Evolutionary conservation across 1,140 invertebrate species (phyloP).

Genomic region (Pteromalus puparum): DNA sequence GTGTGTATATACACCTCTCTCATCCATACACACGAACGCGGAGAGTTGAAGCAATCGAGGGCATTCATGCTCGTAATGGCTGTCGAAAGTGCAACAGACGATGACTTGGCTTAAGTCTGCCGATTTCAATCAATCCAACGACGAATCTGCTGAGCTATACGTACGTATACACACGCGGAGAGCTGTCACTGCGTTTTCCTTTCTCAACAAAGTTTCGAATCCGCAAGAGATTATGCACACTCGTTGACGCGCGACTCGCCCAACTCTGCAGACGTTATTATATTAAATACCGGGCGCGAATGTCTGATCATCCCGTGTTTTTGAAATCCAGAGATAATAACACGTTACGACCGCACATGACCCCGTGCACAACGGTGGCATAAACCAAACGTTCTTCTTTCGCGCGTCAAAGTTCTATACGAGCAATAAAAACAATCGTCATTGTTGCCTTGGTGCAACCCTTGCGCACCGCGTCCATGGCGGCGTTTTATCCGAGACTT

Average conservation of each 20-base stretch:
- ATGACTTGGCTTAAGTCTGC: neutral
- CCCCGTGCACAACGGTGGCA: neutral
- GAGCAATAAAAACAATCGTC: slow-evolving; percentile 41
- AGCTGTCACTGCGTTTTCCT: neutral
- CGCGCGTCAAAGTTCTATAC: slow-evolving; percentile 12
- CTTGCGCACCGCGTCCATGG: neutral
- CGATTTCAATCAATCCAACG: slow-evolving; percentile 17
- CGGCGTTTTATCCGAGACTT: slow-evolving; percentile 21
- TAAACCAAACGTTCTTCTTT: neutral
- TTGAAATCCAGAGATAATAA: too few species aligned
- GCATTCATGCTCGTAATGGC: slow-evolving; percentile 43
- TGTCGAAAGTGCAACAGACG: slow-evolving; percentile 22
- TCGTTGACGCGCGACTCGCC: too few species aligned
- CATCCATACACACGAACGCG: neutral
- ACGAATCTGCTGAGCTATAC: neutral
- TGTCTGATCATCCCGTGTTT: too few species aligned
- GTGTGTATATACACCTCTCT: neutral
- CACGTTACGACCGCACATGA: too few species aligned
- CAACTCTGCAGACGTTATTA: too few species aligned
- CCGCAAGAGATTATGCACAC: too few species aligned
- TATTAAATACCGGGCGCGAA: too few species aligned
- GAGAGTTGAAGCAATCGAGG: slow-evolving; percentile 39
- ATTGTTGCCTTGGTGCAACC: neutral
- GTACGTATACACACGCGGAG: too few species aligned
- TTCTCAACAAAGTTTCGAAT: neutral